phyloP scores from a whole-genome alignment of 2,888 invertebrate genomes.

The Parnassius apollo region DNA sequence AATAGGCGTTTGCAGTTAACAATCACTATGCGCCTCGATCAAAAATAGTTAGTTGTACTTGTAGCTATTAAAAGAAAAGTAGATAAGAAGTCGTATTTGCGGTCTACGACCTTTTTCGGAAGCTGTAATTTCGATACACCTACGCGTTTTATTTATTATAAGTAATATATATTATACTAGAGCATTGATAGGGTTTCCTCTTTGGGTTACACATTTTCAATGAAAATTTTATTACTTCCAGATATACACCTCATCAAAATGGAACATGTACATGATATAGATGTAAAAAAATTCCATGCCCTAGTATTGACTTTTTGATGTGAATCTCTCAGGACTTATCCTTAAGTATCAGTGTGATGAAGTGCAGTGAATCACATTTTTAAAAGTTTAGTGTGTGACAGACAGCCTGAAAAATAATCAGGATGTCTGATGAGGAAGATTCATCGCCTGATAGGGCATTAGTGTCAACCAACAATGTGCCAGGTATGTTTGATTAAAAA shows the following conservation, averaged over 20 bases:
- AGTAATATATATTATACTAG: not conserved
- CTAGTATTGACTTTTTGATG: slow-evolving; percentile 42
- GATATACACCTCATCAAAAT: slow-evolving; percentile 38
- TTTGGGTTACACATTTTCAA: not conserved
- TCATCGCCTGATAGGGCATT: slow-evolving; percentile 70
- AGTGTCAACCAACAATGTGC: slow-evolving; percentile 67
- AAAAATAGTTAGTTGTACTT: slow-evolving; percentile 7
- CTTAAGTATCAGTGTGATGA: slow-evolving; percentile 43
- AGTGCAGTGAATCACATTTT: slow-evolving; percentile 25
- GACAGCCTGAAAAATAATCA: slow-evolving; percentile 32
- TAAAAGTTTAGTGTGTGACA: slow-evolving; percentile 26
- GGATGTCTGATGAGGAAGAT: slow-evolving; percentile 77
- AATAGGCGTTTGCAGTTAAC: slow-evolving; percentile 29
- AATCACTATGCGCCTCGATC: slow-evolving; percentile 10
- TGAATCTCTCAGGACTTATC: slow-evolving; percentile 52
- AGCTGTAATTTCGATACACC: slow-evolving; percentile 35
- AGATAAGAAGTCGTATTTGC: slow-evolving; percentile 14
- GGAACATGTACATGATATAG: slow-evolving; percentile 39
- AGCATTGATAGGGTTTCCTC: slow-evolving; percentile 13
- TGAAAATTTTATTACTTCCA: slow-evolving; percentile 35
- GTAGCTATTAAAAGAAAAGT: not conserved
- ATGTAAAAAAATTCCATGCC: slow-evolving; percentile 45
- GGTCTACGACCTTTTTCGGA: slow-evolving; percentile 23
- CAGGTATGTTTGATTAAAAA: slow-evolving; percentile 49
- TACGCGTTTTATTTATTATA: slow-evolving; percentile 29